phyloP scores from a whole-genome alignment of 2,888 invertebrate genomes.

The Syrphus vitripennis region DNA sequence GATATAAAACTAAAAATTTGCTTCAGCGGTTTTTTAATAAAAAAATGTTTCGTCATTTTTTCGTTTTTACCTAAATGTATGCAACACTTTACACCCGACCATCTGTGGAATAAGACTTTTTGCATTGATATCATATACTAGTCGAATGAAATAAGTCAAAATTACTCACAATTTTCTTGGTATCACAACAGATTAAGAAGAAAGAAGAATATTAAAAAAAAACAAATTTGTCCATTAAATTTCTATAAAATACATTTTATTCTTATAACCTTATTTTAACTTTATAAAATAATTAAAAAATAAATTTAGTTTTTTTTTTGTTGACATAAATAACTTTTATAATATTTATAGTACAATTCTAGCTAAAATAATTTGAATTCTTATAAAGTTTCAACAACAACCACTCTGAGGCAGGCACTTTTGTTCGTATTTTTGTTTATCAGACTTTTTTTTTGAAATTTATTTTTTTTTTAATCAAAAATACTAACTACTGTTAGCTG shows the following conservation, averaged over 20 bases:
- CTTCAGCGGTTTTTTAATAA: no score
- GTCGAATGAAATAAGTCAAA: no score
- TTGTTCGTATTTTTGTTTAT: neutral
- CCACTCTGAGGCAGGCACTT: neutral
- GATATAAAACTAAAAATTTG: no score
- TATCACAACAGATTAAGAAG: no score
- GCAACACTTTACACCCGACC: no score
- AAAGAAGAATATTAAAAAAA: neutral
- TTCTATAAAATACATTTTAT: neutral
- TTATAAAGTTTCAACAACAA: conserved; percentile 7
- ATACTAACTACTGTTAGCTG: neutral
- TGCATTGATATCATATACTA: no score
- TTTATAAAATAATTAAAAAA: conserved; percentile 14
- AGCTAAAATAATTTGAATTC: neutral
- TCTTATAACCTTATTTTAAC: conserved; percentile 7
- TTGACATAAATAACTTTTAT: neutral
- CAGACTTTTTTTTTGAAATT: neutral
- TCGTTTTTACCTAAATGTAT: no score
- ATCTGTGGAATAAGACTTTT: no score
- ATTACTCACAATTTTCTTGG: no score
- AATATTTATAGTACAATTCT: neutral
- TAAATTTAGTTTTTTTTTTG: neutral
- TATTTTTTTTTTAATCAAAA: no score
- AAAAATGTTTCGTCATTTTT: no score
- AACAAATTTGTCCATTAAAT: neutral